Evolutionary conservation across 2,888 invertebrate species (phyloP), one percentile per base, ranked within the genome.

Genomic region (Ophioninae sp.): DNA sequence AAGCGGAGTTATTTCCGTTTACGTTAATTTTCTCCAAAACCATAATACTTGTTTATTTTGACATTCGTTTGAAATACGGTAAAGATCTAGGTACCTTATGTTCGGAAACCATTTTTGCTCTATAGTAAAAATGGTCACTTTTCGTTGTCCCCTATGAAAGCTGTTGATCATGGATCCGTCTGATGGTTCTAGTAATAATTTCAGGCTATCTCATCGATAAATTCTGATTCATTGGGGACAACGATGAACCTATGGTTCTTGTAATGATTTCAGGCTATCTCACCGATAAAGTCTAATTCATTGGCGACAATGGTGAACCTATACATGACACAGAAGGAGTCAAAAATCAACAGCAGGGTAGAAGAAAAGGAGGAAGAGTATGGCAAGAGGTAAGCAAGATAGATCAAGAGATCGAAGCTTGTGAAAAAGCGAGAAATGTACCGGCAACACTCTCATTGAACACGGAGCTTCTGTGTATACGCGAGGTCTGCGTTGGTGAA

Each of bases 361-460:
- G 57, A 39, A 37, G 6, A 37, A 39, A 72, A 10, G 20, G 61
- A 69, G 20, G n/a, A 41, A 17, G 5, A 50, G 61, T 8, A 37
- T 50, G n/a, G 8, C 13, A 17, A 17, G 7, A 7, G 59, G 64
- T 65, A 79, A 73, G 73, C 65, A 67, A 79, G 61, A 79, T 68
- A 44, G 67, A 74, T 77, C 44, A 68, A 61, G 61, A 61, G 61
- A 61, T 79, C 39, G 74, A 62, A 61, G 39, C 39, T 37, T 61
- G 67, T 41, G 56, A 39, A 64, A 64, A 70, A 78, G 56, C 70
- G 56, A 69, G 69, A 78, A 41, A 79, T 59, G 74, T 68, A 74
- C 61, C 20, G 65, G 57, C 74, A 57, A 69, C 56, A 37, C 62
- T 62, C 69, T 44, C 20, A 50, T 64, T 23, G 64, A 69, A 81